Evolutionary conservation across 2,888 invertebrate species (phyloP).

Genomic region (Endotricha flammealis): DNA sequence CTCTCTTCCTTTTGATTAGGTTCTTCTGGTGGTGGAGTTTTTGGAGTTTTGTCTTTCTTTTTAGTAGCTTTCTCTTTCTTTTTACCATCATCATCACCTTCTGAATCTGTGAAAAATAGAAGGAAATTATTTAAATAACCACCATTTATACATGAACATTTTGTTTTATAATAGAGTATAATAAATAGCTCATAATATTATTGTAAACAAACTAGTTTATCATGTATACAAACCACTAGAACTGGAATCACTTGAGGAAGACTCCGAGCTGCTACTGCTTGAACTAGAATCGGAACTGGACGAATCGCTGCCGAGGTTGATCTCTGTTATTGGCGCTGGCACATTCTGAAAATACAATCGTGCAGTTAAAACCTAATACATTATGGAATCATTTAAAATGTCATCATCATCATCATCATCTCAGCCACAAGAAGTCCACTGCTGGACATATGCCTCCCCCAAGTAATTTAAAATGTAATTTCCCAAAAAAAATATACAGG

Average conservation of each 20-base stretch:
- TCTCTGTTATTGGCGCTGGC: constrained; percentile 53
- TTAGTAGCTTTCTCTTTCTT: constrained; percentile 46
- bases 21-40: constrained; percentile 33
- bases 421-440: no score
- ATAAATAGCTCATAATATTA: no score
- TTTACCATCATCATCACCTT: constrained; percentile 36
- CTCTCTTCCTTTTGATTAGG: constrained; percentile 37
- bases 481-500: no score
- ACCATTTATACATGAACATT: no score
- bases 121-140: no score
- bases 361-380: no score
- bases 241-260: constrained; percentile 55
- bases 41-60: constrained; percentile 33
- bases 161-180: no score
- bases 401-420: no score
- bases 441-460: no score
- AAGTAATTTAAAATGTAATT: no score
- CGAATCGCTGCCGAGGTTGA: constrained; percentile 51
- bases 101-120: constrained; percentile 44
- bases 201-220: no score
- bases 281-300: constrained; percentile 56
- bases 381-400: no score
- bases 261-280: constrained; percentile 46
- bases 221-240: constrained; percentile 45
- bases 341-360: constrained; percentile 47